Conservation (phyloP, 2,888 invertebrate species). For the Drosophila longiperda region DNA sequence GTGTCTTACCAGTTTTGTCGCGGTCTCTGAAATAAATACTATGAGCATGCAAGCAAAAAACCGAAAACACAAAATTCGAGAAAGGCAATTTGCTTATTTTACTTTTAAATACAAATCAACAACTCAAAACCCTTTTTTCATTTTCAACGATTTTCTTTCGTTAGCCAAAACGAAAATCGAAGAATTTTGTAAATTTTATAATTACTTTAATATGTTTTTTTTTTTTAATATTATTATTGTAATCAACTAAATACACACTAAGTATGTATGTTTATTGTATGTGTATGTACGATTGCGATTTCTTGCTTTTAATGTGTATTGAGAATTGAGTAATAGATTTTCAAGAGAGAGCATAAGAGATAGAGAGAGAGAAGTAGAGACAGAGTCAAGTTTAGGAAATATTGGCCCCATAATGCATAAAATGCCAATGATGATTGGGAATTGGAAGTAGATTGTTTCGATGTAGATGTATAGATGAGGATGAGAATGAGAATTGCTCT, state of each 20-base stretch:
- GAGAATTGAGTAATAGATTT: conserved; percentile 14
- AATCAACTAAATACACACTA: conserved; percentile 37
- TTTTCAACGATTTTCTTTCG: conserved; percentile 22
- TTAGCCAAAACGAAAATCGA: conserved; percentile 4
- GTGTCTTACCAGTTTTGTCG: conserved; percentile 85
- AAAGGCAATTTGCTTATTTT: conserved; percentile 57
- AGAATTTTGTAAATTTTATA: background rate
- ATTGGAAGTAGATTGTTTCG: background rate
- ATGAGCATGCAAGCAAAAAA: conserved; percentile 85
- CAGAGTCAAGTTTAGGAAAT: conserved; percentile 16
- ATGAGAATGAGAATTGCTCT: conserved; percentile 26
- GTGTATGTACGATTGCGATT: conserved; percentile 11
- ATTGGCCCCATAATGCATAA: conserved; percentile 14
- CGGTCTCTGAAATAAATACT: conserved; percentile 86
- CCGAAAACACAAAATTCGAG: conserved; percentile 66
- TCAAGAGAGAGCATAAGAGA: conserved; percentile 1
- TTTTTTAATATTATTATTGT: conserved; percentile 1
- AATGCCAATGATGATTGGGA: conserved; percentile 22
- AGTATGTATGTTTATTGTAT: conserved; percentile 22
- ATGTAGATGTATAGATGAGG: background rate
- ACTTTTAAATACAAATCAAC: conserved; percentile 28
- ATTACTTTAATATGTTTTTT: background rate
- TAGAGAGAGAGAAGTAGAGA: conserved; percentile 7
- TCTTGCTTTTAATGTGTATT: conserved; percentile 13
- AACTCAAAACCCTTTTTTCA: conserved; percentile 15